Evolutionary conservation across 2,113 vertebrate genomes (phyloP).

Genomic region (Crotalus tigris): DNA sequence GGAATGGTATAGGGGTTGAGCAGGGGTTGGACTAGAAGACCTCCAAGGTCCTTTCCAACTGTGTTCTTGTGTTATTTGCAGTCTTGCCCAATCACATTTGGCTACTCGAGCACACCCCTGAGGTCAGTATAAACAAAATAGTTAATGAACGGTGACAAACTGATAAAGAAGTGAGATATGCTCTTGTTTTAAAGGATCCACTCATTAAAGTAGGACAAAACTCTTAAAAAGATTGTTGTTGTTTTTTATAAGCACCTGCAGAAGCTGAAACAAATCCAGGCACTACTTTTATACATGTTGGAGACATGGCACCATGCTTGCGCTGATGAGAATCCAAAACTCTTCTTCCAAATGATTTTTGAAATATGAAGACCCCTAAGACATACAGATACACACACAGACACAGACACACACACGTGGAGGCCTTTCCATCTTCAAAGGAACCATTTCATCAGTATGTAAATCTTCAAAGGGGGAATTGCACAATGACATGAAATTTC

Average conservation of each 20-base stretch:
- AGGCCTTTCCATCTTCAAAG: conserved; percentile 61
- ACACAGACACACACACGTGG: not conserved
- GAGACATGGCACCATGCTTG: not conserved
- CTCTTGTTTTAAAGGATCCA: not conserved
- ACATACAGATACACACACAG: not conserved
- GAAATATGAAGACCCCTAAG: not conserved
- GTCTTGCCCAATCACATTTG: not conserved
- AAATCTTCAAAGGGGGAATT: conserved; percentile 66
- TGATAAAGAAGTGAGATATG: not conserved
- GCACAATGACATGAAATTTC: conserved; percentile 54
- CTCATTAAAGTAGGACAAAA: not conserved
- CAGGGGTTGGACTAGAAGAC: not conserved
- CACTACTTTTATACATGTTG: not conserved
- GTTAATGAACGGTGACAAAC: too few species aligned
- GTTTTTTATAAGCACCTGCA: not conserved
- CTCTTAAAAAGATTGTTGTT: not conserved
- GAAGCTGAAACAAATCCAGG: not conserved
- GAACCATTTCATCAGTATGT: conserved; percentile 47
- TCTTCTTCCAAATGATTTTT: not conserved
- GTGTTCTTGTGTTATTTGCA: not conserved
- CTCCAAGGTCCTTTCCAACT: not conserved
- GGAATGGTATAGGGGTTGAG: not conserved
- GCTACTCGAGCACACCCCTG: not conserved
- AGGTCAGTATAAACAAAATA: not conserved
- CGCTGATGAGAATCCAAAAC: not conserved